Percentiles rank a stretch among this genome's conserved stretches.
These are phyloP conservation scores for Lycopodina hypogea DNA, from an alignment of 37 sponge, comb jelly and placozoan species.

Conservation along the genomic window DNA sequence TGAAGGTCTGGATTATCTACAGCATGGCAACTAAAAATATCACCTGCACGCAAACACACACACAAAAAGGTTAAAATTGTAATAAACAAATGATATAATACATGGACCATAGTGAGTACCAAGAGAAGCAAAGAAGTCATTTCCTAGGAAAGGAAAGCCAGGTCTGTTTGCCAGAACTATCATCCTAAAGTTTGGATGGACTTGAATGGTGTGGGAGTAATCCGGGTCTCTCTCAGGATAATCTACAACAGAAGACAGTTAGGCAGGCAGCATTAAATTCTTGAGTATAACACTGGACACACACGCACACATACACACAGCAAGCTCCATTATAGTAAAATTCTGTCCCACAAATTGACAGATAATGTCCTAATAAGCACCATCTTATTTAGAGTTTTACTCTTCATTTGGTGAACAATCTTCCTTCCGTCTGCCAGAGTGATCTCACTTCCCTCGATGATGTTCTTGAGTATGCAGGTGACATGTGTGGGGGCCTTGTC, in stretches of 20 bases:
- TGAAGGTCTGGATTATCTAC: conserved; percentile 86
- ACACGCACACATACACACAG: too few relatives aligned
- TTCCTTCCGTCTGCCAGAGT: conserved; percentile 86
- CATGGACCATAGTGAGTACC: too few relatives aligned
- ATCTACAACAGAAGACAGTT: not conserved
- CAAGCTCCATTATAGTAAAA: too few relatives aligned
- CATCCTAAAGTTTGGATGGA: conserved; percentile 87
- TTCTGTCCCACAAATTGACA: too few relatives aligned
- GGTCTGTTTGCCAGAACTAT: conserved; percentile 92
- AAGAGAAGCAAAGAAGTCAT: conserved; percentile 90
- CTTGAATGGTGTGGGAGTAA: conserved; percentile 30
- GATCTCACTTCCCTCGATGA: conserved; percentile 78
- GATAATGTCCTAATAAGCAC: too few relatives aligned
- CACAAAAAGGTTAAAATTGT: not conserved
- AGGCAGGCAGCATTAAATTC: too few relatives aligned
- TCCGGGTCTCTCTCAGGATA: not conserved
- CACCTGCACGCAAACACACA: conserved; percentile 38
- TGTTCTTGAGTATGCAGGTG: conserved; percentile 79
- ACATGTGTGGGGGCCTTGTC: conserved; percentile 95
- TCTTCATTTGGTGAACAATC: conserved; percentile 47
- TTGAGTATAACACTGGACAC: too few relatives aligned
- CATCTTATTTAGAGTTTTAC: too few relatives aligned
- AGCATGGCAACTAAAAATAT: conserved; percentile 91
- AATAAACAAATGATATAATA: too few relatives aligned
- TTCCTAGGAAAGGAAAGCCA: conserved; percentile 95